Conservation (phyloP, 1,140 invertebrate genomes). For the Drosophila watanabei region DNA sequence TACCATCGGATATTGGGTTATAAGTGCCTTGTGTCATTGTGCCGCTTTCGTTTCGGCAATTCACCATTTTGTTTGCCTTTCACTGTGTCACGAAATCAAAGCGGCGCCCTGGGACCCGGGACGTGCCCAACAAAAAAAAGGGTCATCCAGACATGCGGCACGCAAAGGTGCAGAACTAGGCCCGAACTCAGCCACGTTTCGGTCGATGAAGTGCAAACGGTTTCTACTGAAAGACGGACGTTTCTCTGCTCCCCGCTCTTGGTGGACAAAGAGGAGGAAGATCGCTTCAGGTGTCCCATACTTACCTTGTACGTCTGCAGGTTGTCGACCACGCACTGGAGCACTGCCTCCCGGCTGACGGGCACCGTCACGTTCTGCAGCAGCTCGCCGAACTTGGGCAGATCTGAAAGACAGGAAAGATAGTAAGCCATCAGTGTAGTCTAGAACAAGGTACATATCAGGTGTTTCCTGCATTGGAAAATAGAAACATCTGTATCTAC, state of each 20-base stretch:
- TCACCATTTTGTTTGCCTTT: slow-evolving; percentile 51
- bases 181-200: slow-evolving; percentile 43
- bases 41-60: slow-evolving; percentile 58
- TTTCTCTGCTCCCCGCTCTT: background rate
- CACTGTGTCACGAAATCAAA: slow-evolving; percentile 69
- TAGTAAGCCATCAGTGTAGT: slow-evolving; percentile 14
- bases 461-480: slow-evolving; percentile 51
- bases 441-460: slow-evolving; percentile 73
- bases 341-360: slow-evolving; percentile 90
- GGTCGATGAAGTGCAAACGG: slow-evolving; percentile 75
- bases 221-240: slow-evolving; percentile 25
- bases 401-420: slow-evolving; percentile 87
- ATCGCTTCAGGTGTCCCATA: background rate
- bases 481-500: slow-evolving; percentile 73
- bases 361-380: slow-evolving; percentile 91
- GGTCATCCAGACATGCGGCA: slow-evolving; percentile 62
- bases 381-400: slow-evolving; percentile 90
- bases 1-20: slow-evolving; percentile 37
- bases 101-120: slow-evolving; percentile 47
- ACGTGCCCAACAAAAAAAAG: slow-evolving; percentile 59
- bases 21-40: slow-evolving; percentile 36
- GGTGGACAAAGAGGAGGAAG: background rate
- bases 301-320: slow-evolving; percentile 91
- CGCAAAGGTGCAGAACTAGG: slow-evolving; percentile 35
- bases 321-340: slow-evolving; percentile 91